A percentile compares a stretch with the other conserved stretches of the same genome.
Conservation (phyloP, 2,888 invertebrate genomes). For the Blastobasis adustella region DNA sequence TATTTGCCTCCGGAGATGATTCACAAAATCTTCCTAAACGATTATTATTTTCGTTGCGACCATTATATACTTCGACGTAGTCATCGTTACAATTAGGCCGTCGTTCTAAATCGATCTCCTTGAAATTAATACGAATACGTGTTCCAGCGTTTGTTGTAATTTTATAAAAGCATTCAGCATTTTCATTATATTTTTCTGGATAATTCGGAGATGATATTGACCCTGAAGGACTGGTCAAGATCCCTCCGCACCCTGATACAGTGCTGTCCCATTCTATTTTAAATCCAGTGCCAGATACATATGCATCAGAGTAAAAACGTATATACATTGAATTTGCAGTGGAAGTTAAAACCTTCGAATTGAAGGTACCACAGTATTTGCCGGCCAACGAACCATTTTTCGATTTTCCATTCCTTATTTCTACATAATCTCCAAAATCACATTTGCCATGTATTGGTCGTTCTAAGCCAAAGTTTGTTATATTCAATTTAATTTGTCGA, state of each 20-base stretch:
- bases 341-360: conserved; percentile 81
- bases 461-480: conserved; percentile 76
- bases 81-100: conserved; percentile 78
- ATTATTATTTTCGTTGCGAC: conserved; percentile 66
- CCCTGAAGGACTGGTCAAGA: conserved; percentile 79
- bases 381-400: conserved; percentile 84
- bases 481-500: conserved; percentile 82
- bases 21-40: conserved; percentile 80
- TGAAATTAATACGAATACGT: conserved; percentile 77
- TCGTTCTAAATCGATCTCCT: conserved; percentile 82
- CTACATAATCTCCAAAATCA: conserved; percentile 51
- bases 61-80: conserved; percentile 81
- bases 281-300: conserved; percentile 80
- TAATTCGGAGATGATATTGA: conserved; percentile 90
- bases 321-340: conserved; percentile 84
- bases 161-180: conserved; percentile 87
- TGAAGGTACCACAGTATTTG: conserved; percentile 82
- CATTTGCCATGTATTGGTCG: conserved; percentile 43
- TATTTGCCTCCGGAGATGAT: conserved; percentile 38
- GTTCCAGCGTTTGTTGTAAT: conserved; percentile 84
- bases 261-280: conserved; percentile 61
- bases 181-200: conserved; percentile 82
- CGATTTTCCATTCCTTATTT: conserved; percentile 84
- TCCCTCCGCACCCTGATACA: conserved; percentile 86
- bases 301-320: conserved; percentile 84